phyloP scores from a whole-genome alignment of 2,888 invertebrate species.

The Metalampra italica region DNA sequence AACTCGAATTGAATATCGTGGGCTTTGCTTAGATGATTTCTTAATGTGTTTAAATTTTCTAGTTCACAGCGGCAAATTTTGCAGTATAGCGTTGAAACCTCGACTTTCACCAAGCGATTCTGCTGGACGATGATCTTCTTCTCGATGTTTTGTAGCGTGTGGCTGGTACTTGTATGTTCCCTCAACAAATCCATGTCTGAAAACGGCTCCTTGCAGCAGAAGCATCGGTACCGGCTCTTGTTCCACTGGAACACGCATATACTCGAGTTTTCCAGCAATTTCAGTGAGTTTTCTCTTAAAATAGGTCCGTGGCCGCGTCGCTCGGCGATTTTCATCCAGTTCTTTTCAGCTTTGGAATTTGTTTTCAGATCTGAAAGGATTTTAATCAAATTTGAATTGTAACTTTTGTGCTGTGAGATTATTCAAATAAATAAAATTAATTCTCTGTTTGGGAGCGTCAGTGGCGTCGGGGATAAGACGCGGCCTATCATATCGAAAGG shows the following conservation, averaged over 20 bases:
- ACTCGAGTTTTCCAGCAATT: constrained; percentile 68
- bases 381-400: too few relatives aligned
- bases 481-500: too few relatives aligned
- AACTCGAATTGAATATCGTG: constrained; percentile 39
- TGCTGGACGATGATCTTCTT: constrained; percentile 56
- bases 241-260: constrained; percentile 64
- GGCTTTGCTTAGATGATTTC: constrained; percentile 33
- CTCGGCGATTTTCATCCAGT: constrained; percentile 40
- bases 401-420: too few relatives aligned
- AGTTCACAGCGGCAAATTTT: constrained; percentile 39
- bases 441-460: too few relatives aligned
- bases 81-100: constrained; percentile 49
- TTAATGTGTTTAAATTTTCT: constrained; percentile 29
- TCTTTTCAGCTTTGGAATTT: neutral
- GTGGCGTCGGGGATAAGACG: too few relatives aligned
- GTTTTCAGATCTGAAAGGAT: neutral
- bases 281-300: constrained; percentile 60
- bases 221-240: constrained; percentile 58
- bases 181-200: constrained; percentile 41
- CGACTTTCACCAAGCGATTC: constrained; percentile 58
- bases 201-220: constrained; percentile 60
- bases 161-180: constrained; percentile 38
- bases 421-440: too few relatives aligned
- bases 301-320: constrained; percentile 46
- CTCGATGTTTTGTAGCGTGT: constrained; percentile 46